Percentiles rank a stretch among this genome's conserved stretches.
Conservation (phyloP, 1,140 invertebrate species). For the Calosoma granatense region DNA sequence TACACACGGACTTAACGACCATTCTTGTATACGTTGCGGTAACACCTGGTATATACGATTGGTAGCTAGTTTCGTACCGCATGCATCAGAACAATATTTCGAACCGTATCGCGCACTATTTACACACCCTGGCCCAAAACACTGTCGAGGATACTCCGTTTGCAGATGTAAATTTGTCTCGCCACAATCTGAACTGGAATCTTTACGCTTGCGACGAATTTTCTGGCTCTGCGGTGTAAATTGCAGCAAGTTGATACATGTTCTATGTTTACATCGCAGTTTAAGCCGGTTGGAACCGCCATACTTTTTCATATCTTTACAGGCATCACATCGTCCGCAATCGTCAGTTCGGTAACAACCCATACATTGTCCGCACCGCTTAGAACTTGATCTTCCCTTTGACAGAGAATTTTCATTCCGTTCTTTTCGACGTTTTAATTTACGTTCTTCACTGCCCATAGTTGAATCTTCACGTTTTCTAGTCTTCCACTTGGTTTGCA, state of each 20-base stretch:
- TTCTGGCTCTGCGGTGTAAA: not conserved
- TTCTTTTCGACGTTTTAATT: constrained; percentile 37
- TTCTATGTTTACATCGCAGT: constrained; percentile 52
- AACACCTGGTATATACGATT: constrained; percentile 75
- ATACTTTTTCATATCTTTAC: constrained; percentile 68
- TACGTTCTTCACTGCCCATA: constrained; percentile 37
- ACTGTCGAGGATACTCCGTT: constrained; percentile 56
- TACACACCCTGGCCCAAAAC: constrained; percentile 81
- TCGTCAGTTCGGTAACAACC: constrained; percentile 71
- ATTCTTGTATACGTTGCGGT: constrained; percentile 89
- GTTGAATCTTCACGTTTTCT: constrained; percentile 38
- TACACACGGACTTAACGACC: constrained; percentile 78
- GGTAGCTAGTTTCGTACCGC: constrained; percentile 85
- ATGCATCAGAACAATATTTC: constrained; percentile 93
- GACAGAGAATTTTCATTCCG: constrained; percentile 26
- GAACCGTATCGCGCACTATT: constrained; percentile 67
- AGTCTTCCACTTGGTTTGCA: constrained; percentile 71
- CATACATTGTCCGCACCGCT: constrained; percentile 72
- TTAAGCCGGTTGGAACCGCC: constrained; percentile 60
- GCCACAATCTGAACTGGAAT: constrained; percentile 29
- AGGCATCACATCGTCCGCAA: constrained; percentile 78
- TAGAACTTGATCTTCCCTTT: constrained; percentile 30
- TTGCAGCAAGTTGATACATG: constrained; percentile 37
- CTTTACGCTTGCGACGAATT: constrained; percentile 26
- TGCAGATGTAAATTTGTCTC: constrained; percentile 12